Conservation (phyloP, 2,888 invertebrate species). For the Tillus elongatus region DNA sequence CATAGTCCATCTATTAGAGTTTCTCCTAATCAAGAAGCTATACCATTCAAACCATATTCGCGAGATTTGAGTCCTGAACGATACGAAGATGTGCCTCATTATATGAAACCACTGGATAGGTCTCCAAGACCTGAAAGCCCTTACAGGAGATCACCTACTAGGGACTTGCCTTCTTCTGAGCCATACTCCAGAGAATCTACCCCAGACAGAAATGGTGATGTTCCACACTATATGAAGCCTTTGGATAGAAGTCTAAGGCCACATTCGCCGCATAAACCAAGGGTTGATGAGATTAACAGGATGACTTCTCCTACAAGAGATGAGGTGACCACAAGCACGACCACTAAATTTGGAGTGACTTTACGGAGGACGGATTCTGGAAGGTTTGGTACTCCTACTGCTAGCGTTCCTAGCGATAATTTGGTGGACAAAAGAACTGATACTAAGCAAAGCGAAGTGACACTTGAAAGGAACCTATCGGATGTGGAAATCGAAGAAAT, state of each 20-base stretch:
- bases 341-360: constrained; percentile 60
- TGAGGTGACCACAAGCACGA: constrained; percentile 19
- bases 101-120: constrained; percentile 17
- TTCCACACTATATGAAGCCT: constrained; percentile 36
- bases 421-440: too few relatives aligned
- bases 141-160: constrained; percentile 1
- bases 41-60: background rate
- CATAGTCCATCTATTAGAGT: too few relatives aligned
- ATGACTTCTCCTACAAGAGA: background rate
- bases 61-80: constrained; percentile 7
- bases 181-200: background rate
- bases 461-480: constrained; percentile 39
- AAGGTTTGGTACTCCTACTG: constrained; percentile 39
- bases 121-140: constrained; percentile 1
- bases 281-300: background rate
- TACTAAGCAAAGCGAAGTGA: constrained; percentile 42
- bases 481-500: constrained; percentile 62
- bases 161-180: background rate
- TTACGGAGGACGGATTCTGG: constrained; percentile 51
- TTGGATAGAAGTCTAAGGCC: constrained; percentile 28
- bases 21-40: too few relatives aligned
- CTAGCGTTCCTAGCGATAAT: constrained; percentile 26
- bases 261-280: constrained; percentile 24
- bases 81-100: constrained; percentile 14
- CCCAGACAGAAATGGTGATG: constrained; percentile 19